Evolutionary conservation across 2,888 invertebrate genomes (phyloP).

Genomic region (Pasiphila rectangulata): DNA sequence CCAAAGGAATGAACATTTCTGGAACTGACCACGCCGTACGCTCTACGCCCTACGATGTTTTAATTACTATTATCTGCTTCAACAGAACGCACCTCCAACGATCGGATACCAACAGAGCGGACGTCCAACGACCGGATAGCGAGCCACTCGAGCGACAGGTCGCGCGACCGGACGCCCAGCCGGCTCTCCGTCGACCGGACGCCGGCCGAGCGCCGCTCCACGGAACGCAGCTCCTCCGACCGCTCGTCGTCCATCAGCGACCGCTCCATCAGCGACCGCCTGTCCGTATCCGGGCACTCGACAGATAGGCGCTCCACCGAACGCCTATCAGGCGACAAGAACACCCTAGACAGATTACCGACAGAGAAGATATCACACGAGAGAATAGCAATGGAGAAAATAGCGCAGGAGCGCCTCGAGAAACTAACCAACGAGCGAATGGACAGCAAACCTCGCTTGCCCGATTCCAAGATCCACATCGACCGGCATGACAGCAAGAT

Average conservation of each 20-base stretch:
- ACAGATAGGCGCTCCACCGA: slow-evolving; percentile 41
- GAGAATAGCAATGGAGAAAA: slow-evolving; percentile 44
- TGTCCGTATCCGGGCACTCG: slow-evolving; percentile 36
- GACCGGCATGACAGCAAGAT: slow-evolving; percentile 33
- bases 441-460: slow-evolving; percentile 39
- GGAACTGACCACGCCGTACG: no score
- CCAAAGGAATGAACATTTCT: no score
- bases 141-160: slow-evolving; percentile 10
- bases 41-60: no score
- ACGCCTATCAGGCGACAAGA: slow-evolving; percentile 29
- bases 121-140: slow-evolving; percentile 24
- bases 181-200: slow-evolving; percentile 35
- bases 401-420: slow-evolving; percentile 43
- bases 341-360: slow-evolving; percentile 36
- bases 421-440: slow-evolving; percentile 19
- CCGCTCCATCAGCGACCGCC: slow-evolving; percentile 34
- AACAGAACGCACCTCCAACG: slow-evolving; percentile 39
- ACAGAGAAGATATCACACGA: slow-evolving; percentile 45
- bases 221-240: slow-evolving; percentile 33
- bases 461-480: slow-evolving; percentile 44
- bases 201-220: slow-evolving; percentile 35
- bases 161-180: slow-evolving; percentile 34
- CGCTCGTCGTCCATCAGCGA: slow-evolving; percentile 27
- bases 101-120: slow-evolving; percentile 39
- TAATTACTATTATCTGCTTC: not conserved